Evolutionary conservation across 2,888 invertebrate genomes (phyloP).

Genomic region (Orthonychiurus folsomi): DNA sequence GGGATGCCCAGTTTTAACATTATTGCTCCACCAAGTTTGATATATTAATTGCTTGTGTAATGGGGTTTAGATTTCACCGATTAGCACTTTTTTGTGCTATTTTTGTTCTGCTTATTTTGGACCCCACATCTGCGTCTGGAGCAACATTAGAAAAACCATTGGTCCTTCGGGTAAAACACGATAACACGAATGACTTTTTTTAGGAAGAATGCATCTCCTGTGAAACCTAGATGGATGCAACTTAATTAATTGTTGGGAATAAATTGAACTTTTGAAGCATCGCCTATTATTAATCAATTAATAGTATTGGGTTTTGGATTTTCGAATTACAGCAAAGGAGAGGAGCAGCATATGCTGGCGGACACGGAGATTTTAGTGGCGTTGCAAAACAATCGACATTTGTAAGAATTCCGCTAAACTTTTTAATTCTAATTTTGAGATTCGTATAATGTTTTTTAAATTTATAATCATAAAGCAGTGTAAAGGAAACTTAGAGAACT

Average conservation of each 20-base stretch:
- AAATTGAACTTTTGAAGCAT: too few species aligned
- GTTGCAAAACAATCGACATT: constrained; percentile 25
- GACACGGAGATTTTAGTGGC: constrained; percentile 27
- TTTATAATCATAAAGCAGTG: too few species aligned
- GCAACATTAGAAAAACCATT: background rate
- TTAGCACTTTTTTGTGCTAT: background rate
- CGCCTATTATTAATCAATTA: too few species aligned
- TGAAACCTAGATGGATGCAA: too few species aligned
- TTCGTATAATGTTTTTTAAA: too few species aligned
- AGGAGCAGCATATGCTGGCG: constrained; percentile 25
- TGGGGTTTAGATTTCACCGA: background rate
- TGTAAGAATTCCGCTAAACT: constrained; percentile 10
- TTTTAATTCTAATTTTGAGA: background rate
- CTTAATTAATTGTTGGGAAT: too few species aligned
- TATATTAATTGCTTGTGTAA: background rate
- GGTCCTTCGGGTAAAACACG: background rate
- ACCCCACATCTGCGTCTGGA: background rate
- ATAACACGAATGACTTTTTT: too few species aligned
- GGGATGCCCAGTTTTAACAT: background rate
- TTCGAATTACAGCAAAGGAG: background rate
- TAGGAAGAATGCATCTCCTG: too few species aligned
- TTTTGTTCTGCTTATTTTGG: background rate
- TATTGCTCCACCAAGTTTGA: too few species aligned
- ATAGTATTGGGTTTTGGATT: too few species aligned
- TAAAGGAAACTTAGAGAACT: too few species aligned